Evolutionary conservation across 2,113 vertebrate genomes (phyloP).

Genomic region (Thunnus thynnus): DNA sequence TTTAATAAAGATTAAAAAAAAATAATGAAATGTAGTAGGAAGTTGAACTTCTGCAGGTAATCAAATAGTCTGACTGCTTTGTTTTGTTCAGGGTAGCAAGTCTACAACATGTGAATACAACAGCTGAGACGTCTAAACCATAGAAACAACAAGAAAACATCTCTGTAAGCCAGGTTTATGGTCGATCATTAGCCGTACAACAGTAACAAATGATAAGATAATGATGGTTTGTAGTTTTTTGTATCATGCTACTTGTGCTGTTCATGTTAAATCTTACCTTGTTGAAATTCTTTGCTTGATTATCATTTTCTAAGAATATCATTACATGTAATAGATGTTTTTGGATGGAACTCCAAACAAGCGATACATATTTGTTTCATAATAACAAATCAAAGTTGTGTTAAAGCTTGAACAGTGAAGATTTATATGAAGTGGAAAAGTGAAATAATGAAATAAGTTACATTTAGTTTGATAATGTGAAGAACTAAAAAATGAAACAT

Average conservation of each 20-base stretch:
- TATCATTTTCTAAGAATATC: neutral
- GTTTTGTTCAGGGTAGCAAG: conserved; percentile 21
- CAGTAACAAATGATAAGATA: no score
- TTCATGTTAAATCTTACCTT: neutral
- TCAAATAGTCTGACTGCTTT: conserved; percentile 19
- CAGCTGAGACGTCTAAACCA: no score
- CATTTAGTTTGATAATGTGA: neutral
- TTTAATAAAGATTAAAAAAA: no score
- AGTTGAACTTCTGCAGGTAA: neutral
- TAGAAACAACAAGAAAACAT: neutral
- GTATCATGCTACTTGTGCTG: neutral
- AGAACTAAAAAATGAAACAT: neutral
- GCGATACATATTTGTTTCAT: no score
- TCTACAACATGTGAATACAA: neutral
- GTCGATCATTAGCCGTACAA: neutral
- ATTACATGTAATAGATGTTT: neutral
- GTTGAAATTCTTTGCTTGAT: neutral
- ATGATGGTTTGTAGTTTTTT: conserved; percentile 13
- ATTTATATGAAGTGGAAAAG: no score
- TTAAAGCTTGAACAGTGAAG: neutral
- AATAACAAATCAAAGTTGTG: neutral
- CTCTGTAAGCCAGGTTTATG: neutral
- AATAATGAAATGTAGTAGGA: no score
- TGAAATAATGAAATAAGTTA: neutral
- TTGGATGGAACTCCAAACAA: neutral